phyloP scores from a whole-genome alignment of 2,888 invertebrate species.

The Drosophila ustulata region DNA sequence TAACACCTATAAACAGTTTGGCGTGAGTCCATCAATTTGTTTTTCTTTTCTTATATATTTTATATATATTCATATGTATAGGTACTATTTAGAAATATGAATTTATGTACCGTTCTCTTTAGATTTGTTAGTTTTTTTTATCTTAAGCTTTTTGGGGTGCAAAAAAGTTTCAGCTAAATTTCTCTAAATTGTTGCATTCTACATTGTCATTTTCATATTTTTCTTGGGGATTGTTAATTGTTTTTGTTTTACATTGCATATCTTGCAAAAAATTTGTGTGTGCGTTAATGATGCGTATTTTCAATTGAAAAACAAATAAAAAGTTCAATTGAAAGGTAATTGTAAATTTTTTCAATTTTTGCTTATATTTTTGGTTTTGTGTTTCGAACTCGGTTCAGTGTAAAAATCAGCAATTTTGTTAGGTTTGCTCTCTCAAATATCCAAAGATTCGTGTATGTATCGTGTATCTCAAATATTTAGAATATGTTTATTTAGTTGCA shows the following conservation, averaged over 20 bases:
- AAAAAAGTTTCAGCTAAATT: conserved; percentile 75
- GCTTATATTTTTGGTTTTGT: conserved; percentile 16
- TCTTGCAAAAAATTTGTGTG: conserved; percentile 21
- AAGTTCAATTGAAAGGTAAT: conserved; percentile 22
- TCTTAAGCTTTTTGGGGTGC: conserved; percentile 52
- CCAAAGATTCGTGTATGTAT: conserved; percentile 1
- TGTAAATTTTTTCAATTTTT: conserved; percentile 17
- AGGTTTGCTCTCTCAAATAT: conserved; percentile 47
- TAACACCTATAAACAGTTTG: conserved; percentile 68
- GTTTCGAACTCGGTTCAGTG: conserved; percentile 69
- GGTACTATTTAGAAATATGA: conserved; percentile 33
- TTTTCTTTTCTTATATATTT: conserved; percentile 26
- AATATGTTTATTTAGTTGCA: conserved; percentile 47
- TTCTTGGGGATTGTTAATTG: conserved; percentile 23
- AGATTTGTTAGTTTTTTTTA: conserved; percentile 2
- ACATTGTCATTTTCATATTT: conserved; percentile 16
- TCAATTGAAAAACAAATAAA: conserved; percentile 19
- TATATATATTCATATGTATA: conserved; percentile 43
- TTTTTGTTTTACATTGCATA: conserved; percentile 25
- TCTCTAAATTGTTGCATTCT: conserved; percentile 71
- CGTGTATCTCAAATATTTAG: conserved; percentile 52
- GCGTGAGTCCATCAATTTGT: conserved; percentile 44
- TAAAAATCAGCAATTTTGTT: conserved; percentile 72
- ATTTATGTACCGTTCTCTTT: conserved; percentile 20
- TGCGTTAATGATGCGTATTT: conserved; percentile 25